These are phyloP conservation scores for Aramus guarauna DNA, from an alignment of 2,113 vertebrate species.

Conservation along the genomic window DNA sequence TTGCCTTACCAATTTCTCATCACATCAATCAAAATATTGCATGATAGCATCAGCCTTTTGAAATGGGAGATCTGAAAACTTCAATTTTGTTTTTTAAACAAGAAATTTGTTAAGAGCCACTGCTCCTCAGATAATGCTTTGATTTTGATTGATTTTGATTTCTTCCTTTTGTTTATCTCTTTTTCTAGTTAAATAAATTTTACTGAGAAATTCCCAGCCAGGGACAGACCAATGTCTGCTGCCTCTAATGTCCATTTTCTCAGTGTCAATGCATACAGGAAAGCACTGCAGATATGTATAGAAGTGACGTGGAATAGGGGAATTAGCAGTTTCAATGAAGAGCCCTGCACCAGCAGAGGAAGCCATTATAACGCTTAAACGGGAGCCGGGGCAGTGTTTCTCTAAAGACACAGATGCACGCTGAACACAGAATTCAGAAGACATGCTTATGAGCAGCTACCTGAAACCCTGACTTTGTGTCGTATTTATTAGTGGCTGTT, in stretches of 20 bases:
- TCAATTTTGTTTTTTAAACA: background rate
- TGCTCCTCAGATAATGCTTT: background rate
- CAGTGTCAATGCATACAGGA: background rate
- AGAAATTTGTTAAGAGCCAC: background rate
- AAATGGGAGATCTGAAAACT: constrained; percentile 22
- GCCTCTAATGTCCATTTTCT: background rate
- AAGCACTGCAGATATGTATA: background rate
- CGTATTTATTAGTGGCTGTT: background rate
- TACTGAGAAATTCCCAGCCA: background rate
- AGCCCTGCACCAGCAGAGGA: background rate
- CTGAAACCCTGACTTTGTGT: background rate
- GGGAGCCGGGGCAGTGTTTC: background rate
- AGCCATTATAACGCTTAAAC: background rate
- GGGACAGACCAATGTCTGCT: background rate
- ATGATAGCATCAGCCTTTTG: background rate
- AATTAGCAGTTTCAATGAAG: background rate
- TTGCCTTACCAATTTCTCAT: background rate
- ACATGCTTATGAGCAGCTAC: background rate
- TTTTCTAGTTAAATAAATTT: background rate
- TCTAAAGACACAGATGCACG: background rate
- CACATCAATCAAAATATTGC: background rate
- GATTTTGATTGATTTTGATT: background rate
- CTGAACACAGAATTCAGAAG: background rate
- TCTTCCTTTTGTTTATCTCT: background rate
- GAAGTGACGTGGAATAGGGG: background rate